These are phyloP conservation scores for Drosophila kanekoi DNA, from an alignment of 2,888 invertebrate genomes.

Conservation along the genomic window DNA sequence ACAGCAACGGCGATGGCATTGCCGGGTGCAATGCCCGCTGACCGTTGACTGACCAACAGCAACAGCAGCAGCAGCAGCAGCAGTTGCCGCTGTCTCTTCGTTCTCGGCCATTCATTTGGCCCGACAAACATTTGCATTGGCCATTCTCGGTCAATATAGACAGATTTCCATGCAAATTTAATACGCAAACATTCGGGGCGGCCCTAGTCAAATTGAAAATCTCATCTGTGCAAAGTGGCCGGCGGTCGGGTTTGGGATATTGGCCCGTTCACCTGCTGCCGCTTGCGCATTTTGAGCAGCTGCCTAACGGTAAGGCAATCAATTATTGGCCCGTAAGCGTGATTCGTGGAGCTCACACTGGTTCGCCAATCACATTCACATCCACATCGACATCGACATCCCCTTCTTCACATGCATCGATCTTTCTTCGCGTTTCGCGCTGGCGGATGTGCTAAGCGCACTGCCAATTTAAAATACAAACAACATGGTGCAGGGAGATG, in stretches of 20 bases:
- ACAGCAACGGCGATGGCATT: slow-evolving; percentile 18
- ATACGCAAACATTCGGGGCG: slow-evolving; percentile 83
- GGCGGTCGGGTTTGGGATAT: slow-evolving; percentile 17
- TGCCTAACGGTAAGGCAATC: slow-evolving; percentile 80
- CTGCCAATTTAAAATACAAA: slow-evolving; percentile 80
- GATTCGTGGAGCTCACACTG: slow-evolving; percentile 33
- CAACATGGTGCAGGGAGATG: slow-evolving; percentile 65
- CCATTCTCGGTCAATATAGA: slow-evolving; percentile 85
- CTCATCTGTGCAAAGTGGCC: slow-evolving; percentile 82
- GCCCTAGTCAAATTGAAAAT: slow-evolving; percentile 84
- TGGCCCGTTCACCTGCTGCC: slow-evolving; percentile 44
- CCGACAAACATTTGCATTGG: slow-evolving; percentile 79
- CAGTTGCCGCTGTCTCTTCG: slow-evolving; percentile 43
- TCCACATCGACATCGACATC: slow-evolving; percentile 2
- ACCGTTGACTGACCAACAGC: slow-evolving; percentile 58
- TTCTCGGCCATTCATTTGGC: slow-evolving; percentile 70
- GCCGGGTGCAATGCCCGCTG: slow-evolving; percentile 72
- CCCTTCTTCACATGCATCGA: slow-evolving; percentile 22
- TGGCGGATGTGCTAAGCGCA: slow-evolving; percentile 79
- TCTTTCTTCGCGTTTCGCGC: slow-evolving; percentile 18
- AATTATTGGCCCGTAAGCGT: slow-evolving; percentile 75
- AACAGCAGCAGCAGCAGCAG: slow-evolving; percentile 27
- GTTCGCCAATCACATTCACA: slow-evolving; percentile 26
- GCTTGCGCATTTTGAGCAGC: slow-evolving; percentile 74
- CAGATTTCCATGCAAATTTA: slow-evolving; percentile 85